phyloP scores from a whole-genome alignment of 35 echinoderm and acorn worm species.

The Diadema setosum region DNA sequence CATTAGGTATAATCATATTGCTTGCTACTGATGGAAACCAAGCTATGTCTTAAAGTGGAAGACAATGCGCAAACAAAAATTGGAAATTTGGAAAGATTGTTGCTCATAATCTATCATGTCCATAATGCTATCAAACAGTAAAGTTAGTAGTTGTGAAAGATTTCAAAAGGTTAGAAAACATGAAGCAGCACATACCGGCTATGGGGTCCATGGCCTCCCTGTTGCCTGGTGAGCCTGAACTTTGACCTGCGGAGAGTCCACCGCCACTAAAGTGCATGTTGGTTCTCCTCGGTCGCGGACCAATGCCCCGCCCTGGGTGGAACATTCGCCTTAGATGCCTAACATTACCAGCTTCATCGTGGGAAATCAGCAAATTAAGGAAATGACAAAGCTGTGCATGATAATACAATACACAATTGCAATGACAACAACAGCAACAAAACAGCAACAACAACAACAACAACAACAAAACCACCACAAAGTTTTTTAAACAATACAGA shows the following conservation, averaged over 20 bases:
- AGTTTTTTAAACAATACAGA: too few species aligned
- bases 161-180: too few species aligned
- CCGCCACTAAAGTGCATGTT: slow-evolving; percentile 98
- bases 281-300: slow-evolving; percentile 72
- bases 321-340: slow-evolving; percentile 99
- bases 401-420: neutral
- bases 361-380: slow-evolving; percentile 37
- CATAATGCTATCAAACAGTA: too few species aligned
- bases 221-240: slow-evolving; percentile 94
- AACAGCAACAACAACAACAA: too few species aligned
- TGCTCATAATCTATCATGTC: too few species aligned
- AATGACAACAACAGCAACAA: neutral
- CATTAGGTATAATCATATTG: too few species aligned
- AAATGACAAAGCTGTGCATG: neutral
- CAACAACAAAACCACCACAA: too few species aligned
- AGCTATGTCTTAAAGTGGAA: too few species aligned
- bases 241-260: slow-evolving; percentile 76
- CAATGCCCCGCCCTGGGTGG: slow-evolving; percentile 92
- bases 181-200: slow-evolving; percentile 82
- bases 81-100: too few species aligned
- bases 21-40: too few species aligned
- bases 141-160: too few species aligned
- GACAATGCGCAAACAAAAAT: too few species aligned
- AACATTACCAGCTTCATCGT: slow-evolving; percentile 93
- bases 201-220: slow-evolving; percentile 99